Conservation (phyloP, 2,113 vertebrate genomes). For the Leucosticte australis region DNA sequence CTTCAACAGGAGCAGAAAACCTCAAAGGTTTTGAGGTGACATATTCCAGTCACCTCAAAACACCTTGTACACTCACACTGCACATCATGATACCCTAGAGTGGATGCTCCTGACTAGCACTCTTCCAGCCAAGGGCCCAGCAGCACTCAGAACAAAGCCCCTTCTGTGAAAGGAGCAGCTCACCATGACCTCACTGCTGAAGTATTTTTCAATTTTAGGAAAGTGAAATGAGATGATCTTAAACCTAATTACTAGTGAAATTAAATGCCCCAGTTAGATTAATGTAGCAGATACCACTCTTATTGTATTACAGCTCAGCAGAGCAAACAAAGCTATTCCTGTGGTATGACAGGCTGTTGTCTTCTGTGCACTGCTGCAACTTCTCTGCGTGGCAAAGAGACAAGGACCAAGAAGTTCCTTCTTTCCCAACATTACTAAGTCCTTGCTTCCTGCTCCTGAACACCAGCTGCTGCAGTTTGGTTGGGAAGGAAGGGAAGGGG, state of each 20-base stretch:
- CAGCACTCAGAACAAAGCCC: neutral
- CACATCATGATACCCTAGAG: neutral
- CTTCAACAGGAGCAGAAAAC: neutral
- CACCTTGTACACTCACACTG: neutral
- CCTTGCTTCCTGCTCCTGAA: neutral
- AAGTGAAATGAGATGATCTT: constrained; percentile 32
- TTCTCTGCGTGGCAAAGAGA: neutral
- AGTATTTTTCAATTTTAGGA: constrained; percentile 59
- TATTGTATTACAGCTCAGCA: constrained; percentile 36
- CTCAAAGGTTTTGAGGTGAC: neutral
- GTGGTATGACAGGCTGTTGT: neutral
- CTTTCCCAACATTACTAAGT: neutral
- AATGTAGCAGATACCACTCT: constrained; percentile 30
- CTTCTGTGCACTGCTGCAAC: neutral
- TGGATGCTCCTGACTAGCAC: neutral
- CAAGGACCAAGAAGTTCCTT: neutral
- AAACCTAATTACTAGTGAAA: constrained; percentile 56
- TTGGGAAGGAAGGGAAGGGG: neutral
- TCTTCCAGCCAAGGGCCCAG: neutral
- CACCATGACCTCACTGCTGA: constrained; percentile 21
- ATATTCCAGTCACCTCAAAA: neutral
- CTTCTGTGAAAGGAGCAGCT: constrained; percentile 9
- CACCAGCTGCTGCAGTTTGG: neutral
- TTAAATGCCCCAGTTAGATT: constrained; percentile 45
- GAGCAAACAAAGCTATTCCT: constrained; percentile 19